These are phyloP conservation scores for Amphipoea lucens DNA, from an alignment of 2,888 invertebrate species.

Conservation along the genomic window DNA sequence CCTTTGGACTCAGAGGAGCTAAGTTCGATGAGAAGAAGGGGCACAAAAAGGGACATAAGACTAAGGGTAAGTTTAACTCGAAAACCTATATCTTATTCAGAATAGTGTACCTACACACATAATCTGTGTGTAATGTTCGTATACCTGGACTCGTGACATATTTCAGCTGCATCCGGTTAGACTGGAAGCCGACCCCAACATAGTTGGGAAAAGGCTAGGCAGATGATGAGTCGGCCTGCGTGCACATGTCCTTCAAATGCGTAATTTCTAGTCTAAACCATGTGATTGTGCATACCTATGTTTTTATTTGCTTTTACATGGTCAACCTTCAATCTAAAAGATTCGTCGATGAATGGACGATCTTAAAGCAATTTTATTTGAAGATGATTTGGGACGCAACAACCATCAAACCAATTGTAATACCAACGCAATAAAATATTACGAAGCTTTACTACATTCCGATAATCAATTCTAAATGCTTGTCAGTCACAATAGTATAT, in stretches of 20 bases:
- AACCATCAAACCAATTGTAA: not conserved
- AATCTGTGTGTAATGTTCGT: not conserved
- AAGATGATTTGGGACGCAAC: not conserved
- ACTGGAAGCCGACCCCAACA: no score
- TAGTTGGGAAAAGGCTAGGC: no score
- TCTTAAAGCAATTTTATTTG: not conserved
- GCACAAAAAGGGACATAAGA: slow-evolving; percentile 94
- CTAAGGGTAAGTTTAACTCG: slow-evolving; percentile 87
- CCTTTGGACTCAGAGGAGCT: slow-evolving; percentile 92
- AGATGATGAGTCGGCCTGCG: not conserved
- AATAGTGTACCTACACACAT: not conserved
- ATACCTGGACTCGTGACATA: not conserved
- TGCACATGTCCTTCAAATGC: not conserved
- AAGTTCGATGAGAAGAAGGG: slow-evolving; percentile 94
- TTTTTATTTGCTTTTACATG: not conserved
- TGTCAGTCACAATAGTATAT: slow-evolving; percentile 14
- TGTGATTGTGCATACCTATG: not conserved
- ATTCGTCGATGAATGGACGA: not conserved
- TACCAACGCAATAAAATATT: slow-evolving; percentile 3
- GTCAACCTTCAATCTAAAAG: not conserved
- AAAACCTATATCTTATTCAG: not conserved
- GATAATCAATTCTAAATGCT: slow-evolving; percentile 22
- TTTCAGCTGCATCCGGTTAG: no score
- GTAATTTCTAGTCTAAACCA: not conserved
- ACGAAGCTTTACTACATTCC: slow-evolving; percentile 1